Base-by-base conservation (phyloP, 1,140 invertebrate species). In the Zaprionus capensis region DNA sequence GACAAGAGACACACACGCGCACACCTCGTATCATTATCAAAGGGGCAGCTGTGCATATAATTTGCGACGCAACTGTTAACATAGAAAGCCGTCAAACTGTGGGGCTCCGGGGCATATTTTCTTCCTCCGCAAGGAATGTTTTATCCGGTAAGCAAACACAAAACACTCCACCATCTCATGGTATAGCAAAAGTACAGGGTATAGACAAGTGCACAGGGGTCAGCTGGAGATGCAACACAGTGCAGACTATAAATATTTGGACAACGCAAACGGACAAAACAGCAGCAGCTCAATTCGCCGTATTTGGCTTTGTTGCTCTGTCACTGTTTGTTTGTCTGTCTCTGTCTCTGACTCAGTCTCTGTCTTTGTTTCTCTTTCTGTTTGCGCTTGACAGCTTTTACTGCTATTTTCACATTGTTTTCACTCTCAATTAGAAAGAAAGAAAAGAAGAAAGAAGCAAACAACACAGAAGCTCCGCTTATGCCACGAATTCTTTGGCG, bases 111-210 rank as follows among this genome's bases (percentile, higher is more conserved):
- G 94, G 96, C 96, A 94, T 97, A 97, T 95, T 97, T 97, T 94
- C 96, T 97, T 95, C 96, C 96, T 95, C 96, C 96, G 94, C 96
- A 97, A 95, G 96, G 96, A 95, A 96, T 97, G 95, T 97, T 97
- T 94, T 97, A 97, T 95, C 96, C 96, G 95, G 97, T 97, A 95
- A 97, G 96, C 81, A 84, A 77, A 34, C 46, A 59, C 15, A 67
- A 76, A 28, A 11, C 15, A 56, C 28, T 38, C 28, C 7, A 31
- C 7, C 31, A 31, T 31, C 9, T 34, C 31, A 28, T 28, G 6
- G 26, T 28, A 36, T 55, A 57, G 24, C 51, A 57, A 59, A 65
- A 14, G 22, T 51, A 51, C 46, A 51, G 46, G 20, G 24, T 28
- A 58, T 46, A 41, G 1, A 9, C 28, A 22, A 22, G 22, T 28